Evolutionary conservation across 1,140 invertebrate species (phyloP).

Genomic region (Drosophila littoralis): DNA sequence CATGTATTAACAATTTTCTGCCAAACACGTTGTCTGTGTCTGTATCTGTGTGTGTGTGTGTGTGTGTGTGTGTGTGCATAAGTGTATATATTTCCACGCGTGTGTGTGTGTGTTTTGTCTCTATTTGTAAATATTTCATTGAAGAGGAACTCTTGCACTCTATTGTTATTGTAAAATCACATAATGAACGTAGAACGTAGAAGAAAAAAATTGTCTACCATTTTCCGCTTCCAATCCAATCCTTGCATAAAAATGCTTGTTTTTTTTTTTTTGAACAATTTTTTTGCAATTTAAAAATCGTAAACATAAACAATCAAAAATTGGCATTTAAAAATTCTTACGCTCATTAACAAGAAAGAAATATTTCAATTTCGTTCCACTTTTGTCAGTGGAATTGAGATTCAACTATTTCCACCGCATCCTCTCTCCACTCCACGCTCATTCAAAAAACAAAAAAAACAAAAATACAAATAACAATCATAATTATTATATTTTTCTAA

Average conservation of each 20-base stretch:
- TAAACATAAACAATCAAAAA: constrained; percentile 18
- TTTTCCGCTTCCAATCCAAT: constrained; percentile 34
- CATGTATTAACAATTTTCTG: constrained; percentile 35
- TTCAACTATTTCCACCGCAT: constrained; percentile 49
- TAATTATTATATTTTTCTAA: constrained; percentile 14
- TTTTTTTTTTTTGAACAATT: background rate
- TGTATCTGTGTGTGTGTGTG: constrained; percentile 33
- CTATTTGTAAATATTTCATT: constrained; percentile 23
- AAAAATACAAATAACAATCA: background rate
- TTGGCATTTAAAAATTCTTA: constrained; percentile 43
- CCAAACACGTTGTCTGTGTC: constrained; percentile 34
- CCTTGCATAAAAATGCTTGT: background rate
- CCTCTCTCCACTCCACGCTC: constrained; percentile 55
- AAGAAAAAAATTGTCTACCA: background rate
- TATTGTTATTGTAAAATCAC: constrained; percentile 32
- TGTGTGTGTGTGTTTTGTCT: constrained; percentile 20
- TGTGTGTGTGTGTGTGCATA: constrained; percentile 8
- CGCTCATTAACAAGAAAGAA: constrained; percentile 47
- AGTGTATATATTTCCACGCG: constrained; percentile 3
- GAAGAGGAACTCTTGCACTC: constrained; percentile 19
- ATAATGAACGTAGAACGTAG: background rate
- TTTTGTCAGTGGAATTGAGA: constrained; percentile 4
- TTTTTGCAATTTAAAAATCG: constrained; percentile 1
- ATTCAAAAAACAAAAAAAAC: constrained; percentile 9
- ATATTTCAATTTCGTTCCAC: constrained; percentile 40